These are phyloP conservation scores for Saturnia japonica DNA, from an alignment of 2,888 invertebrate species.

Conservation along the genomic window DNA sequence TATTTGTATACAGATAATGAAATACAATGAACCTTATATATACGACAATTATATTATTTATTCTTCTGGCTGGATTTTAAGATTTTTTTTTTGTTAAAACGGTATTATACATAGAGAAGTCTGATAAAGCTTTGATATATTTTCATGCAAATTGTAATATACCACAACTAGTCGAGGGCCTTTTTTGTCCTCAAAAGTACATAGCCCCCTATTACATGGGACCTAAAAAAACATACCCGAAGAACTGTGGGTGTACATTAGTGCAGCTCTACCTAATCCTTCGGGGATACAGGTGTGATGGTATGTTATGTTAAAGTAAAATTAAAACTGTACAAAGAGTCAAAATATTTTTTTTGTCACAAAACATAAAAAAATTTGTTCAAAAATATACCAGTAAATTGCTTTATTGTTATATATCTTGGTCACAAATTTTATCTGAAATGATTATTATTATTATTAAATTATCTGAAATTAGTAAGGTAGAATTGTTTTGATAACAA, in stretches of 20 bases:
- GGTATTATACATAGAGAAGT: neutral
- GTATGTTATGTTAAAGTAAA: too few species aligned
- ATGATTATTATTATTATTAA: too few species aligned
- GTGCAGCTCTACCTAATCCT: too few species aligned
- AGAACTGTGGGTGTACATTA: too few species aligned
- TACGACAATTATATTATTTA: neutral
- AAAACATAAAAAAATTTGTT: neutral
- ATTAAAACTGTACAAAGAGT: neutral
- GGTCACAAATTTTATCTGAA: too few species aligned
- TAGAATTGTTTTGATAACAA: neutral
- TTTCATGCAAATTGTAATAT: neutral
- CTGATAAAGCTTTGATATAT: neutral
- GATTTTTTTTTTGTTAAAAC: neutral
- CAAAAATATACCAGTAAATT: conserved; percentile 25
- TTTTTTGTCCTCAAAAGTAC: neutral
- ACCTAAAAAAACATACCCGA: too few species aligned
- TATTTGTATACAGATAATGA: conserved; percentile 16
- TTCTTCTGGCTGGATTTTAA: neutral
- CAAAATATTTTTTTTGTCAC: neutral
- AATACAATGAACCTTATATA: neutral
- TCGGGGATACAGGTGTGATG: too few species aligned
- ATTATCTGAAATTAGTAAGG: neutral
- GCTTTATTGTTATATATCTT: conserved; percentile 13
- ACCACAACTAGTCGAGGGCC: neutral
- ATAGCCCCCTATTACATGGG: too few species aligned